These are phyloP conservation scores for Solen grandis DNA, from an alignment of 1,140 invertebrate genomes.

Conservation along the genomic window DNA sequence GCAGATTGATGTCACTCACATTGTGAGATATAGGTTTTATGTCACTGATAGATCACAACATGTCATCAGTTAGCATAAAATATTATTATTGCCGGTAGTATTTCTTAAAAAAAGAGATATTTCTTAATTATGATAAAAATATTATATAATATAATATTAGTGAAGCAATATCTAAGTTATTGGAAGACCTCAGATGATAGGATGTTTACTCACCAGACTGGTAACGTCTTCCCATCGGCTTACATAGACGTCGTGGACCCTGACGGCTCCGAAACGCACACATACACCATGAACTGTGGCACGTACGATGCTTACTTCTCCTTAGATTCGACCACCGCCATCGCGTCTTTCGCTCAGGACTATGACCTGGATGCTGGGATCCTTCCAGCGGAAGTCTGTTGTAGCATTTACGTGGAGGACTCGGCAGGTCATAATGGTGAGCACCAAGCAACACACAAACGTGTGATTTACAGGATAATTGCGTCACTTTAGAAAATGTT, in stretches of 20 bases:
- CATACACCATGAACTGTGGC: conserved; percentile 49
- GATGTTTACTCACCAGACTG: conserved; percentile 10
- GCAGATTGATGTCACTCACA: too few species aligned
- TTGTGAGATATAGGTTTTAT: too few species aligned
- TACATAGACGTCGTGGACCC: conserved; percentile 32
- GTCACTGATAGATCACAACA: too few species aligned
- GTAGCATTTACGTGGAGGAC: conserved; percentile 47
- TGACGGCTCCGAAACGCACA: conserved; percentile 39
- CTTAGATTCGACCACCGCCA: conserved; percentile 18
- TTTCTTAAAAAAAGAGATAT: too few species aligned
- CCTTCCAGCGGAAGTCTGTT: conserved; percentile 33
- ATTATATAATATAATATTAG: too few species aligned
- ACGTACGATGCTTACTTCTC: conserved; percentile 43
- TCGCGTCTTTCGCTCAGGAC: conserved; percentile 24
- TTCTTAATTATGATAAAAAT: too few species aligned
- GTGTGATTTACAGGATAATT: too few species aligned
- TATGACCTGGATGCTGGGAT: conserved; percentile 51
- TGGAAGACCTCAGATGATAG: too few species aligned
- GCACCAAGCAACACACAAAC: neutral
- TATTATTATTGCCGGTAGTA: too few species aligned
- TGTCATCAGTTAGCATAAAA: too few species aligned
- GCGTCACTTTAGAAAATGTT: too few species aligned
- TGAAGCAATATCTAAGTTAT: too few species aligned
- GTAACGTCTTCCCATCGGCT: neutral
- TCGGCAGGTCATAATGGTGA: conserved; percentile 29